phyloP scores from a whole-genome alignment of 2,113 vertebrate genomes.

The Bucco capensis region DNA sequence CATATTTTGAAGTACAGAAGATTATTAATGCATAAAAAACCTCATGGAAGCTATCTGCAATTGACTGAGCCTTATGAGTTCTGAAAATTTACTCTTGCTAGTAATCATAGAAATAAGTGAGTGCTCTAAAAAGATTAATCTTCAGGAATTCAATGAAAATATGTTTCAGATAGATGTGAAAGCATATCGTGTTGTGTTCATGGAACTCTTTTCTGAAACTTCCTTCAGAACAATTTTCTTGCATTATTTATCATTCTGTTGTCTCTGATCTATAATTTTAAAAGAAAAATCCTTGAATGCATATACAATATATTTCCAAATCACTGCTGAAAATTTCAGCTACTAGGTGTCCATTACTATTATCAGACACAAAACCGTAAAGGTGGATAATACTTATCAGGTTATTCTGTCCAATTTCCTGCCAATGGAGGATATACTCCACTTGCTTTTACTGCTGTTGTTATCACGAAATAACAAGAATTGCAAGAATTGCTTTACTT shows the following conservation, averaged over 20 bases:
- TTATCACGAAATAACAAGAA: background rate
- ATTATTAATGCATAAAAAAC: background rate
- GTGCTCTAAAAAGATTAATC: background rate
- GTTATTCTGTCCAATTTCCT: background rate
- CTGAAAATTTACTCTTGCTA: background rate
- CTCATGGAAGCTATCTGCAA: background rate
- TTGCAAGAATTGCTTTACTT: background rate
- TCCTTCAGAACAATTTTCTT: background rate
- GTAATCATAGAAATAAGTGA: background rate
- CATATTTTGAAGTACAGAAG: background rate
- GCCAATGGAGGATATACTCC: background rate
- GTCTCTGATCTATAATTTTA: constrained; percentile 41
- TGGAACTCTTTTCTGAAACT: background rate
- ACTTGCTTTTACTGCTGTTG: background rate
- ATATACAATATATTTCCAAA: background rate
- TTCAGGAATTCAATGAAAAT: background rate
- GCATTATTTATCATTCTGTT: constrained; percentile 36
- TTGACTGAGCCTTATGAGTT: background rate
- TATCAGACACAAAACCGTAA: background rate
- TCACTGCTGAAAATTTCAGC: background rate
- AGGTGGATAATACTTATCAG: background rate
- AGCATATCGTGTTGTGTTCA: background rate
- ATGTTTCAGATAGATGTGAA: background rate
- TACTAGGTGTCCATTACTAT: background rate
- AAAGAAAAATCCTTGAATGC: background rate